Evolutionary conservation across 2,888 invertebrate species (phyloP).

Genomic region (Callyntrura guangdongensis): DNA sequence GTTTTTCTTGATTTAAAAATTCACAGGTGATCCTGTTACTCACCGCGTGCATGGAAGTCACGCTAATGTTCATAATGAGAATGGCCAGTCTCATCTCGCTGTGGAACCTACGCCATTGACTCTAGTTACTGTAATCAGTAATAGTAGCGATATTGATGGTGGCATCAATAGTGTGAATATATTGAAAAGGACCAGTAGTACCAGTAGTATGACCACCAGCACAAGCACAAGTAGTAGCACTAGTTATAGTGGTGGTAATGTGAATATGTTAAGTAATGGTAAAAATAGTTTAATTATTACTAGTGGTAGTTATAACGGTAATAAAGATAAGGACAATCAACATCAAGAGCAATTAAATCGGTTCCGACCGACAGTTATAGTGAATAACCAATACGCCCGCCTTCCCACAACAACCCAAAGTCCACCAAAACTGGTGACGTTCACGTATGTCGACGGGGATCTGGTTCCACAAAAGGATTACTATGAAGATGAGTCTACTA

Average conservation of each 20-base stretch:
- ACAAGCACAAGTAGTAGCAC: slow-evolving; percentile 25
- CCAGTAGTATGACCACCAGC: slow-evolving; percentile 21
- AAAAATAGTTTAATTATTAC: slow-evolving; percentile 28
- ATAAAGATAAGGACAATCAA: background rate
- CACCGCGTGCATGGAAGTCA: slow-evolving; percentile 82
- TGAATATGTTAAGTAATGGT: slow-evolving; percentile 19
- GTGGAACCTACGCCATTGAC: slow-evolving; percentile 81
- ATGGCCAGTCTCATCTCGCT: slow-evolving; percentile 84
- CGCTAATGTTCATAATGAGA: slow-evolving; percentile 82
- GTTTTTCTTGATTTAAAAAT: too few relatives aligned
- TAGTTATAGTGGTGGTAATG: background rate
- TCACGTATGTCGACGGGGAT: slow-evolving; percentile 82
- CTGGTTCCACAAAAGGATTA: slow-evolving; percentile 25
- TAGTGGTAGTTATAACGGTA: slow-evolving; percentile 21
- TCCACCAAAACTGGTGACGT: slow-evolving; percentile 83
- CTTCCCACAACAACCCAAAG: slow-evolving; percentile 78
- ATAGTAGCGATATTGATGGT: slow-evolving; percentile 42
- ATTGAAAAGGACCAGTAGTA: slow-evolving; percentile 57
- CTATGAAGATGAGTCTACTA: slow-evolving; percentile 27
- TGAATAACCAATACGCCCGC: slow-evolving; percentile 44
- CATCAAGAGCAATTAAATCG: background rate
- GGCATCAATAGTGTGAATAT: slow-evolving; percentile 57
- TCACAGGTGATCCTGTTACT: slow-evolving; percentile 82
- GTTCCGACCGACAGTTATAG: slow-evolving; percentile 23
- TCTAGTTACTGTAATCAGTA: slow-evolving; percentile 62